These are phyloP conservation scores for Cryptoprocta ferox DNA, from an alignment of 2,797 vertebrate species.

Conservation along the genomic window DNA sequence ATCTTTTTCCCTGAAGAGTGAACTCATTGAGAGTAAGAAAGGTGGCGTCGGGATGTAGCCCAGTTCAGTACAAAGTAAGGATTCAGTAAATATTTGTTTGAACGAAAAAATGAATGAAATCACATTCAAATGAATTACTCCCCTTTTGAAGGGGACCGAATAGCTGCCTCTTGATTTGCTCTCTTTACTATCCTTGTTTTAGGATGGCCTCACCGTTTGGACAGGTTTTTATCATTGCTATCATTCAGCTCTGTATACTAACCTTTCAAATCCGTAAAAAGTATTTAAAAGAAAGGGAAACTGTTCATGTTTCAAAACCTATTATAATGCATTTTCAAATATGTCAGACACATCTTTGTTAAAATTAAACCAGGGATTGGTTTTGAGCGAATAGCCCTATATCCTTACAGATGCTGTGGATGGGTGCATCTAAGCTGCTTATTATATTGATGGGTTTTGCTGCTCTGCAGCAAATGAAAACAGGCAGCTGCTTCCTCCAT, in stretches of 20 bases:
- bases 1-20: background rate
- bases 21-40: background rate
- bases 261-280: slow-evolving; percentile 85
- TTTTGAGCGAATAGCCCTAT: slow-evolving; percentile 96
- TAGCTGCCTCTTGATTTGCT: slow-evolving; percentile 35
- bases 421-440: slow-evolving; percentile 98
- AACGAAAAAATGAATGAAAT: slow-evolving; percentile 54
- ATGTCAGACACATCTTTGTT: slow-evolving; percentile 92
- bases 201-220: slow-evolving; percentile 79
- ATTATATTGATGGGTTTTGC: slow-evolving; percentile 99
- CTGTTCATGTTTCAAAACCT: slow-evolving; percentile 86
- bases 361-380: slow-evolving; percentile 94
- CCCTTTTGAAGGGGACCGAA: slow-evolving; percentile 36
- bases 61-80: background rate
- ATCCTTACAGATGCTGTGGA: slow-evolving; percentile 92
- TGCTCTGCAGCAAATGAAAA: slow-evolving; percentile 93
- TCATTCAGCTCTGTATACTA: slow-evolving; percentile 80
- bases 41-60: background rate
- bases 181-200: slow-evolving; percentile 63
- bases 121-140: slow-evolving; percentile 53
- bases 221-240: slow-evolving; percentile 83
- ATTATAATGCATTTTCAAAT: slow-evolving; percentile 91
- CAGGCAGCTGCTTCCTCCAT: slow-evolving; percentile 94
- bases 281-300: slow-evolving; percentile 88
- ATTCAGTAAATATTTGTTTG: slow-evolving; percentile 53